Evolutionary conservation across 1,140 invertebrate species (phyloP), one percentile per base, ranked within the genome.

Genomic region (Drosophila asahinai): DNA sequence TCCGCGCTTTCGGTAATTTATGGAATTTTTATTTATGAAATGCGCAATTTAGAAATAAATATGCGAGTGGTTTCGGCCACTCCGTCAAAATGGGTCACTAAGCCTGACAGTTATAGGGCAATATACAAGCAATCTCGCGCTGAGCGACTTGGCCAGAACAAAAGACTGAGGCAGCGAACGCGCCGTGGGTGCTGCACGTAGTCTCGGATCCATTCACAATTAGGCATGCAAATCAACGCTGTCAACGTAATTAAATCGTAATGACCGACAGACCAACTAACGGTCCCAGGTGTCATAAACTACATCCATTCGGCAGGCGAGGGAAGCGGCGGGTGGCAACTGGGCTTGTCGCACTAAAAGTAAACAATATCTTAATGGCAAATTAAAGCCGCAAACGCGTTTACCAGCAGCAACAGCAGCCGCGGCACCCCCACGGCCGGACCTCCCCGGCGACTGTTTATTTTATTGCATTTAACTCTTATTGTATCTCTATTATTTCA

Each of bases 211-310:
- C 36, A 63, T 59, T 71, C 59, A 77, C 73, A 89, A 87, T 89
- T 89, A 90, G 81, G 82, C 84, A 89, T 89, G 86, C 84, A 90
- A 89, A 89, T 89, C 84, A 83, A 49, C 61, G 78, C 75, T 89
- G 84, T 89, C 84, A 84, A 76, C 86, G 84, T 89, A 89, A 89
- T 89, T 89, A 89, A 89, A 89, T 70, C 80, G 81, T 89, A 83
- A 89, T 87, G 68, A 59, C 77, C 81, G 77, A 60, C 78, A 47
- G 65, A 43, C 51, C 77, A 87, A 54, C 77, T 83, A 84, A 89
- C 76, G 83, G 80, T 61, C 58, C 62, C 68, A 86, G 43, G 70
- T 79, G 82, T 70, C 83, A 82, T 86, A 86, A 86, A 68, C 71
- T 75, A 80, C 65, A 77, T 61, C 43, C 42, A 52, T 5, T 55